These are phyloP conservation scores for Oscheius sp. DNA, from an alignment of 2,888 invertebrate species.

Conservation along the genomic window DNA sequence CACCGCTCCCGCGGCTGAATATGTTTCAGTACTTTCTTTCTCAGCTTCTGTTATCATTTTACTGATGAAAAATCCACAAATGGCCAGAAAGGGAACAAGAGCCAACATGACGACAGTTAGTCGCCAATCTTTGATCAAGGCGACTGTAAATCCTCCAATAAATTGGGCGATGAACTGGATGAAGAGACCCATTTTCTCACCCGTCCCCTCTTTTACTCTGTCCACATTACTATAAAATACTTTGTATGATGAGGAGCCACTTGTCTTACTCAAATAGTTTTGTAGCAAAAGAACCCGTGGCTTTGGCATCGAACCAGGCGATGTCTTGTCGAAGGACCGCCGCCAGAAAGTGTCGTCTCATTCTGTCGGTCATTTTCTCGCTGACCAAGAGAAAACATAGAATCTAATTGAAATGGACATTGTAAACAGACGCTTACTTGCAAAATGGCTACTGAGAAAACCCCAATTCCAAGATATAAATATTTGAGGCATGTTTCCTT, in stretches of 20 bases:
- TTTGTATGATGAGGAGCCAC: neutral
- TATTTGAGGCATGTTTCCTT: conserved; percentile 53
- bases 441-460: conserved; percentile 52
- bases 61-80: conserved; percentile 44
- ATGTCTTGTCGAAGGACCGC: conserved; percentile 73
- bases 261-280: conserved; percentile 75
- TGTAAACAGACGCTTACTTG: conserved; percentile 43
- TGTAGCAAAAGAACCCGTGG: conserved; percentile 75
- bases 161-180: conserved; percentile 48
- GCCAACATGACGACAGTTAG: conserved; percentile 72
- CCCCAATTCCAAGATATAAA: conserved; percentile 54
- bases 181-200: conserved; percentile 64
- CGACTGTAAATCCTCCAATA: conserved; percentile 52
- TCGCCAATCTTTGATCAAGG: conserved; percentile 61
- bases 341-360: conserved; percentile 75
- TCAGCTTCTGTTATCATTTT: conserved; percentile 19
- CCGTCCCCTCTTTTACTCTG: conserved; percentile 65
- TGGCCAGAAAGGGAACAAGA: conserved; percentile 66
- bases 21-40: conserved; percentile 38
- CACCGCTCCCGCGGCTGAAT: conserved; percentile 20
- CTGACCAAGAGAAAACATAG: conserved; percentile 74
- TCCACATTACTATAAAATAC: conserved; percentile 61
- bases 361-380: conserved; percentile 75
- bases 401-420: conserved; percentile 62
- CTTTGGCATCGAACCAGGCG: conserved; percentile 75